These are phyloP conservation scores for Holocentrus rufus DNA, from an alignment of 2,797 vertebrate genomes.

Conservation along the genomic window DNA sequence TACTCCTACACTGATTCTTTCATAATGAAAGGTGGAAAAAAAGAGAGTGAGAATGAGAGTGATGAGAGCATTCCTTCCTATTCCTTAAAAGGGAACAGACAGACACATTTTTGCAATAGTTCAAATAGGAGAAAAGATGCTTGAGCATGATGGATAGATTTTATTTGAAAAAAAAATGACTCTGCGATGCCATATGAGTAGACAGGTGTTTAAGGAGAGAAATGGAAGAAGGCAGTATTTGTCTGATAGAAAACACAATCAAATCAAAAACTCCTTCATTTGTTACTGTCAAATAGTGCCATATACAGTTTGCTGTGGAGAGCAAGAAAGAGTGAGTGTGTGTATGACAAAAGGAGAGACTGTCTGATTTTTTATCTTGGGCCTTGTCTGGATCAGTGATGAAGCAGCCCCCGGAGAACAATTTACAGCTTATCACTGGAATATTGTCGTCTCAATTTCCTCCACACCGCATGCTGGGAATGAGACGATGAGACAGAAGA, in stretches of 20 bases:
- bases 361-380: conserved; percentile 34
- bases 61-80: conserved; percentile 57
- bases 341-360: conserved; percentile 4
- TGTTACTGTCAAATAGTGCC: conserved; percentile 9
- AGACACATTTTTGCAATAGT: conserved; percentile 76
- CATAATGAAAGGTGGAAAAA: conserved; percentile 49
- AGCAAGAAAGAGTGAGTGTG: not conserved
- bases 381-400: conserved; percentile 16
- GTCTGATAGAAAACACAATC: conserved; percentile 34
- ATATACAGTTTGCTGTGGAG: not conserved
- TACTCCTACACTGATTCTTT: conserved; percentile 51
- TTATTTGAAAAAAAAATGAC: conserved; percentile 34
- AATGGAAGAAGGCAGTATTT: conserved; percentile 34
- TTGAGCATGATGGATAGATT: conserved; percentile 61
- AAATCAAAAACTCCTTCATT: conserved; percentile 10
- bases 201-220: conserved; percentile 8
- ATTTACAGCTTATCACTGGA: conserved; percentile 49
- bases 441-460: conserved; percentile 36
- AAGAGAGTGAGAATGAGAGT: not conserved
- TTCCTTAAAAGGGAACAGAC: conserved; percentile 73
- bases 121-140: conserved; percentile 61
- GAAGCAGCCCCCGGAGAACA: conserved; percentile 36
- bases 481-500: conserved; percentile 16
- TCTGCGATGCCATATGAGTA: conserved; percentile 20
- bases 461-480: conserved; percentile 38